Percentiles rank a stretch among this genome's conserved stretches.
Evolutionary conservation across 1,140 invertebrate genomes (phyloP).

Genomic region (Planococcus citri): DNA sequence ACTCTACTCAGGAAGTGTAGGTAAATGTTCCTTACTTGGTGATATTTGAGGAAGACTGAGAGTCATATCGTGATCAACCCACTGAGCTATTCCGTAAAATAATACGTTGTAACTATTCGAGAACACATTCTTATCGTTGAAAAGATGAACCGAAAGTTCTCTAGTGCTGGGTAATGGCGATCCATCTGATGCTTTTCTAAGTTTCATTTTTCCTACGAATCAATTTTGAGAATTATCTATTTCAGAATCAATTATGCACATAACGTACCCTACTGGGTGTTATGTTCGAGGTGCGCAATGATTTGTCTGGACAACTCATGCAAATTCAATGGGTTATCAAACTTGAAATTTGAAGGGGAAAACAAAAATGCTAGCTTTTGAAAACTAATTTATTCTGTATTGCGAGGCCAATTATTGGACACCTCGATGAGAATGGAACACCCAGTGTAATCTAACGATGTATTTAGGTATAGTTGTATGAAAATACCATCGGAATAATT

Average conservation of each 20-base stretch:
- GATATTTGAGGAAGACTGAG: not conserved
- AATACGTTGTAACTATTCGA: not conserved
- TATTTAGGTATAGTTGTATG: not conserved
- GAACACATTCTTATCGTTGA: not conserved
- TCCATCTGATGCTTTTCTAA: not conserved
- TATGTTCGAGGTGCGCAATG: no score
- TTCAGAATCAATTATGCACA: not conserved
- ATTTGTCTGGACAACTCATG: no score
- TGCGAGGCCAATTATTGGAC: no score
- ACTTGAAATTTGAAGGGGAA: no score
- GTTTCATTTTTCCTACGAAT: not conserved
- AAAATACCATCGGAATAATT: slow-evolving; percentile 57
- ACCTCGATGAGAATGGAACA: no score
- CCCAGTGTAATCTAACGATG: no score
- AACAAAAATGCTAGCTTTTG: no score
- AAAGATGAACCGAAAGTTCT: not conserved
- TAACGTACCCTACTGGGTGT: no score
- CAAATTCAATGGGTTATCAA: no score
- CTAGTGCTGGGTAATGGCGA: not conserved
- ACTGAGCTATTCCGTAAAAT: not conserved
- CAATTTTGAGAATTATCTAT: not conserved
- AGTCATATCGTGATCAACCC: not conserved
- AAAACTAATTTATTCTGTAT: no score
- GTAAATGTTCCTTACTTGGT: not conserved
- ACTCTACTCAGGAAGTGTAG: not conserved